Conservation (phyloP, 2,113 vertebrate species). For the Myocastor coypus region DNA sequence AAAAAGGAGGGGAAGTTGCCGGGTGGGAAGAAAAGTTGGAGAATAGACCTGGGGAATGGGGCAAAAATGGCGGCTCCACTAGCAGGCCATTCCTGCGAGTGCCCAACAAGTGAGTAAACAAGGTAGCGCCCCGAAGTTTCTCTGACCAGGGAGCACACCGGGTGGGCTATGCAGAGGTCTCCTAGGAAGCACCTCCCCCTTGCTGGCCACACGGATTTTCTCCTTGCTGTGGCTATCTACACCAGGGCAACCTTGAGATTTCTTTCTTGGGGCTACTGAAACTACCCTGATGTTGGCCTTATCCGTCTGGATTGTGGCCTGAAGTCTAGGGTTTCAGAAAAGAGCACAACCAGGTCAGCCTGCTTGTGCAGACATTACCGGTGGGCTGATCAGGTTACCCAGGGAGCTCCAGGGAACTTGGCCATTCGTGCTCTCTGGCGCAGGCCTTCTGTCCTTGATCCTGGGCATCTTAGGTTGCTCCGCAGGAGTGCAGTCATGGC, state of each 20-base stretch:
- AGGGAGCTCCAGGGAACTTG: background rate
- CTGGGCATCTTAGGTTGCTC: background rate
- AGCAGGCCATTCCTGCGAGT: background rate
- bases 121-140: background rate
- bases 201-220: background rate
- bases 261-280: background rate
- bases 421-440: background rate
- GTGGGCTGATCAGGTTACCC: background rate
- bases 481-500: background rate
- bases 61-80: background rate
- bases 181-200: background rate
- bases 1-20: background rate
- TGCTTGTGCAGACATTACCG: background rate
- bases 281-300: background rate
- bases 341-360: conserved; percentile 6
- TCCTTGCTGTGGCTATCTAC: background rate
- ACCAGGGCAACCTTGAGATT: background rate
- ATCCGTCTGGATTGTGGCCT: background rate
- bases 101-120: background rate
- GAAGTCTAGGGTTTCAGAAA: conserved; percentile 31
- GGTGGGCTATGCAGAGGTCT: background rate
- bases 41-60: background rate
- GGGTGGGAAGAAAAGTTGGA: background rate
- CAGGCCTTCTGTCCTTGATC: background rate
- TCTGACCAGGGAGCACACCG: background rate